These are phyloP conservation scores for Cavia porcellus DNA, from an alignment of 2,113 vertebrate species.

Conservation along the genomic window DNA sequence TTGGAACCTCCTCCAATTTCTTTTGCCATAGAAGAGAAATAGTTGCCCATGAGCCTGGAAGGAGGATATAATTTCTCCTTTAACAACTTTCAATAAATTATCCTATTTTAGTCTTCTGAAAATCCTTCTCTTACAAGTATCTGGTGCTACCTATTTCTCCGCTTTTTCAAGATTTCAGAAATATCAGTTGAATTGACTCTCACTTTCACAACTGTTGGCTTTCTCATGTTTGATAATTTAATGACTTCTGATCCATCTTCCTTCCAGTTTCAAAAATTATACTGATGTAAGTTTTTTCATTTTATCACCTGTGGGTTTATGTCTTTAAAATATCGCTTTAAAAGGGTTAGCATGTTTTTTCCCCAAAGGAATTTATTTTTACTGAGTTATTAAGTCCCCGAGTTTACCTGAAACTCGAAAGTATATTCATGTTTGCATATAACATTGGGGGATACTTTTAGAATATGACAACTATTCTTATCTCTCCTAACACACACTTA, in stretches of 20 bases:
- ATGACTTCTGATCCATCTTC: background rate
- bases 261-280: conserved; percentile 46
- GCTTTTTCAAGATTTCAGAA: background rate
- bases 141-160: background rate
- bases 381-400: background rate
- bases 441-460: conserved; percentile 1
- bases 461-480: background rate
- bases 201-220: background rate
- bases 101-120: background rate
- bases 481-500: background rate
- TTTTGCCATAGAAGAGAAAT: background rate
- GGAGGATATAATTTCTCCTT: background rate
- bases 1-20: background rate
- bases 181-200: background rate
- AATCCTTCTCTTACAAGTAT: background rate
- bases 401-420: conserved; percentile 11
- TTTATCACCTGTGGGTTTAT: background rate
- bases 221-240: background rate
- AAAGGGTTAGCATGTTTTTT: background rate
- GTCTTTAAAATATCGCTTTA: background rate
- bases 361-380: background rate
- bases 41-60: background rate
- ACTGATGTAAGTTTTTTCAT: background rate
- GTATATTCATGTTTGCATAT: background rate
- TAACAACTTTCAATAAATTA: conserved; percentile 4